phyloP scores from a whole-genome alignment of 2,888 invertebrate species.

The Acronicta leporina region DNA sequence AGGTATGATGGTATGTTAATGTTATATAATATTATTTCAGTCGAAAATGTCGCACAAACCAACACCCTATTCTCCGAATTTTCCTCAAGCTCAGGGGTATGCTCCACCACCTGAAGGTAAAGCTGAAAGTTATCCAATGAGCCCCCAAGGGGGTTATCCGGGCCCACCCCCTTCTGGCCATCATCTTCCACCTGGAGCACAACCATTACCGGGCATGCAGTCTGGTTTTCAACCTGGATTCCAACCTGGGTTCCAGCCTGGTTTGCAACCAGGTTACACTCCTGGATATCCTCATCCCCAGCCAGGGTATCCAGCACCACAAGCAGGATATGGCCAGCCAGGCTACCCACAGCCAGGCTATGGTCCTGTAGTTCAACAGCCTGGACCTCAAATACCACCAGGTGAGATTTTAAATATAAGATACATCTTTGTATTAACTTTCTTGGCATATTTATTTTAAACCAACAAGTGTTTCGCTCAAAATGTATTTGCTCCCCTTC shows the following conservation, averaged over 20 bases:
- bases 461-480: no score
- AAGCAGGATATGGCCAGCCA: slow-evolving; percentile 56
- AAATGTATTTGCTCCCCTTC: no score
- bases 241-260: slow-evolving; percentile 76
- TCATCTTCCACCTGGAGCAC: slow-evolving; percentile 74
- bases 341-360: slow-evolving; percentile 60
- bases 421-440: neutral
- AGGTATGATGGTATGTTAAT: no score
- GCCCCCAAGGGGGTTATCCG: slow-evolving; percentile 75
- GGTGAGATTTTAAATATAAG: slow-evolving; percentile 35
- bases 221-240: slow-evolving; percentile 78
- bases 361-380: slow-evolving; percentile 75
- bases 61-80: slow-evolving; percentile 83
- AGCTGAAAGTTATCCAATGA: slow-evolving; percentile 72
- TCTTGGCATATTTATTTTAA: no score
- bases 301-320: slow-evolving; percentile 52
- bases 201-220: slow-evolving; percentile 79
- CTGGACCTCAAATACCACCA: slow-evolving; percentile 70
- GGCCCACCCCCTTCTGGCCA: slow-evolving; percentile 68
- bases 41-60: slow-evolving; percentile 84
- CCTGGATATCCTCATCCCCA: slow-evolving; percentile 71
- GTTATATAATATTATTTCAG: slow-evolving; percentile 36
- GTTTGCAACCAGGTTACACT: slow-evolving; percentile 71
- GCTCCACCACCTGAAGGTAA: slow-evolving; percentile 76
- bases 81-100: slow-evolving; percentile 81